Base-by-base conservation (phyloP, 2,888 invertebrate species). In the Stenolophus ochropezus region DNA sequence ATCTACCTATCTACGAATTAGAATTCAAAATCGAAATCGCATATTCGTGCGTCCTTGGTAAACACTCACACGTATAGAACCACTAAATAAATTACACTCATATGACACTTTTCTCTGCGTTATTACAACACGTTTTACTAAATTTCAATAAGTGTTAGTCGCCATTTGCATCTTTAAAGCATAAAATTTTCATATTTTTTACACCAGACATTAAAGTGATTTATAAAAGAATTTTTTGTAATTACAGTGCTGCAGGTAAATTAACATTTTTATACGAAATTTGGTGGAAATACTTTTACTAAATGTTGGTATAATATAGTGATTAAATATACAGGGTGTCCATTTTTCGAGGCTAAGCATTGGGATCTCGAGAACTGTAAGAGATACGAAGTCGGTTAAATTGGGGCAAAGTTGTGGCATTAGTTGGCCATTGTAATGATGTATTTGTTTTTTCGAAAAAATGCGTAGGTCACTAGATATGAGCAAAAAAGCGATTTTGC, bases 101-200 rank as follows among this genome's bases (percentile, higher is more conserved):
- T 73, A 73, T 47, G 73, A 14, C 42, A n/a, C 49, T 11, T 47
- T 73, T 73, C 73, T 73, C 47, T 4, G 20, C 49, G 49, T 47
- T 47, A 73, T 49, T 73, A 73, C 73, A 49, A 73, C 16, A 73
- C 18, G n/a, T 49, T 49, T 73, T 21, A 47, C 73, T 8, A 49
- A 73, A 73, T 49, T 73, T 73, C 20, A 73, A 73, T 73, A 73
- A 73, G n/a, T 21, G 20, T 49, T 20, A 20, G 14, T 21, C 20
- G 18, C 20, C 5, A 18, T 73, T 49, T 49, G 20, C 49, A 49
- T 73, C n/a, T 73, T 47, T 47, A 73, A 49, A 73, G 11, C 20
- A 73, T 73, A 49, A 73, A 73, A 73, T 49, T 73, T 73, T 49
- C 47, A 73, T 73, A 73, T 73, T 33, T 49, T 58, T 61, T 61